Conservation (phyloP, 2,113 vertebrate genomes). For the Bos indicus region DNA sequence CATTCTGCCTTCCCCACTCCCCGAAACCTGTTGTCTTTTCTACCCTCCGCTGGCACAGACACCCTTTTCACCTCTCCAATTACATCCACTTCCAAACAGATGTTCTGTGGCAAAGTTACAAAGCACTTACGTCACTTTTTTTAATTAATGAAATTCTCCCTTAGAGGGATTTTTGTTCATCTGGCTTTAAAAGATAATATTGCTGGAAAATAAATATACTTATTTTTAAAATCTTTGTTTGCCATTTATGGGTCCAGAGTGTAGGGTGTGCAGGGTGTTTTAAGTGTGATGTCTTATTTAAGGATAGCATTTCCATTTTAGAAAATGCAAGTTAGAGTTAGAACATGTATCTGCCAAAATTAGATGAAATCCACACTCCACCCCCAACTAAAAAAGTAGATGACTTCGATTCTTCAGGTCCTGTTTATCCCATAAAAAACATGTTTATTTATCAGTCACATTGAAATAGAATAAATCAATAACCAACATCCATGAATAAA, state of each 20-base stretch:
- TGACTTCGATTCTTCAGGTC: background rate
- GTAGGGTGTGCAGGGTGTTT: background rate
- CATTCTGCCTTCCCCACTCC: conserved; percentile 49
- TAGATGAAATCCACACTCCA: background rate
- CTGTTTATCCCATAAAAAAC: background rate
- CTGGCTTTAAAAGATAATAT: conserved; percentile 74
- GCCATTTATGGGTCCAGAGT: conserved; percentile 28
- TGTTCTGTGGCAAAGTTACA: conserved; percentile 70
- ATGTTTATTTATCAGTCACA: background rate
- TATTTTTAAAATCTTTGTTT: background rate
- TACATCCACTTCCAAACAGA: conserved; percentile 71
- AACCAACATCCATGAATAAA: background rate
- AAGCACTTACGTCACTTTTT: conserved; percentile 29
- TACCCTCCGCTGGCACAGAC: conserved; percentile 50
- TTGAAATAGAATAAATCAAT: conserved; percentile 26
- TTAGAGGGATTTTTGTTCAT: conserved; percentile 67
- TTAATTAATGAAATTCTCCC: conserved; percentile 77
- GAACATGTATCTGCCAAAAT: background rate
- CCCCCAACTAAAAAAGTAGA: background rate
- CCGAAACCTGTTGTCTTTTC: conserved; percentile 35
- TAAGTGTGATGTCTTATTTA: conserved; percentile 42
- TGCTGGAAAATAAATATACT: conserved; percentile 7
- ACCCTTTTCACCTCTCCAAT: conserved; percentile 71
- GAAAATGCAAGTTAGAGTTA: conserved; percentile 17
- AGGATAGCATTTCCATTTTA: conserved; percentile 8